Evolutionary conservation across 92 coral and sea anemone species (phyloP).

Genomic region (Blastomussa wellsi): DNA sequence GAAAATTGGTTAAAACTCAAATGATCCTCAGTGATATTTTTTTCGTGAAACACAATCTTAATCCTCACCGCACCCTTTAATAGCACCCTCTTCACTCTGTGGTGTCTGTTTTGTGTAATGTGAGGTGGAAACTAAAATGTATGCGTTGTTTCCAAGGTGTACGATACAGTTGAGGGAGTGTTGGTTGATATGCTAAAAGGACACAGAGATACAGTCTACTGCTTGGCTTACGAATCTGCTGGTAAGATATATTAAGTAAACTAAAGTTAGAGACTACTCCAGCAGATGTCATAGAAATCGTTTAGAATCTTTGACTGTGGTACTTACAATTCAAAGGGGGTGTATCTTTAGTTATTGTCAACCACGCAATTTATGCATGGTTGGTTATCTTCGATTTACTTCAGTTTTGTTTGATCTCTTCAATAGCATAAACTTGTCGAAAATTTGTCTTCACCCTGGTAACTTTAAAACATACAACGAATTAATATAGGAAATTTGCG

Average conservation of each 20-base stretch:
- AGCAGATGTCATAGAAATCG: not conserved
- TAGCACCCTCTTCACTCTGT: not conserved
- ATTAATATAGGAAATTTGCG: too few relatives aligned
- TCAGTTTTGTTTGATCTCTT: too few relatives aligned
- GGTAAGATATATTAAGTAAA: slow-evolving; percentile 62
- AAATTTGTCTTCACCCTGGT: too few relatives aligned
- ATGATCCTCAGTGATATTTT: not conserved
- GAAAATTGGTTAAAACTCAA: not conserved
- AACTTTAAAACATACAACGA: too few relatives aligned
- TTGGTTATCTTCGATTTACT: too few relatives aligned
- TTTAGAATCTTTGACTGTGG: not conserved
- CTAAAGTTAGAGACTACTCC: not conserved
- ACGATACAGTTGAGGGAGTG: slow-evolving; percentile 71
- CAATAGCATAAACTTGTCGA: too few relatives aligned
- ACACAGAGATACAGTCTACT: slow-evolving; percentile 84
- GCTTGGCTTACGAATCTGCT: slow-evolving; percentile 67
- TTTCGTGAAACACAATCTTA: not conserved
- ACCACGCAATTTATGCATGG: too few relatives aligned
- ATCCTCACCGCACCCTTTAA: not conserved
- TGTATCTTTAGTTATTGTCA: too few relatives aligned
- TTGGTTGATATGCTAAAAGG: slow-evolving; percentile 89
- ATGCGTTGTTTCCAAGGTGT: slow-evolving; percentile 55
- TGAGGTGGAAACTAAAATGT: not conserved
- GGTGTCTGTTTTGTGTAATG: not conserved
- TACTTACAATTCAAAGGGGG: too few relatives aligned